These are phyloP conservation scores for Sminthurides aquaticus DNA, from an alignment of 2,888 invertebrate species.

Conservation along the genomic window DNA sequence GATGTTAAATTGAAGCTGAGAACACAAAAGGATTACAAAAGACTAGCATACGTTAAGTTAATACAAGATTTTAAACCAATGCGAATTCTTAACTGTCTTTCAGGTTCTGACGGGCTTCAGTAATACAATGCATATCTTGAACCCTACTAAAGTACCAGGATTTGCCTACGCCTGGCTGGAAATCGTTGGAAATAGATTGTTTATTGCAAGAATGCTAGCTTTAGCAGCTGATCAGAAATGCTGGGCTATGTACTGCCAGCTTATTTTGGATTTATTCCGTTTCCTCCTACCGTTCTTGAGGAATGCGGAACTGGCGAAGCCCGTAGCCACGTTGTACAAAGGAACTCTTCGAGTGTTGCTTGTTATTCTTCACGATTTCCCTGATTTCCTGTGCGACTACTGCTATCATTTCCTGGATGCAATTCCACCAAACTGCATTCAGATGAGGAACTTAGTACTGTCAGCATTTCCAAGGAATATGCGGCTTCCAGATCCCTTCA, in stretches of 20 bases:
- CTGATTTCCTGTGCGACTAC: constrained; percentile 97
- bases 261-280: constrained; percentile 90
- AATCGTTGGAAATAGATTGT: constrained; percentile 90
- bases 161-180: constrained; percentile 99
- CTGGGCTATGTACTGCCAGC: constrained; percentile 95
- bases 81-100: constrained; percentile 3
- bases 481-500: constrained; percentile 97
- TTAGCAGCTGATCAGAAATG: constrained; percentile 88
- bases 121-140: constrained; percentile 85
- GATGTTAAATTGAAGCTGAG: not conserved
- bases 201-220: constrained; percentile 86
- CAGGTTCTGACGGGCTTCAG: constrained; percentile 89
- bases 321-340: constrained; percentile 88
- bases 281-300: constrained; percentile 93
- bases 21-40: no score
- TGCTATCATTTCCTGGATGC: constrained; percentile 99
- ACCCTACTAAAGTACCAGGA: constrained; percentile 87
- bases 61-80: no score
- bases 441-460: constrained; percentile 94
- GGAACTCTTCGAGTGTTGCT: constrained; percentile 89
- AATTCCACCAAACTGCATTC: constrained; percentile 95
- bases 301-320: constrained; percentile 91
- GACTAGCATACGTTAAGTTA: no score
- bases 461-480: constrained; percentile 97
- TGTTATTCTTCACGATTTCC: constrained; percentile 95